Conservation (phyloP, 2,113 vertebrate species). For the Columba livia region DNA sequence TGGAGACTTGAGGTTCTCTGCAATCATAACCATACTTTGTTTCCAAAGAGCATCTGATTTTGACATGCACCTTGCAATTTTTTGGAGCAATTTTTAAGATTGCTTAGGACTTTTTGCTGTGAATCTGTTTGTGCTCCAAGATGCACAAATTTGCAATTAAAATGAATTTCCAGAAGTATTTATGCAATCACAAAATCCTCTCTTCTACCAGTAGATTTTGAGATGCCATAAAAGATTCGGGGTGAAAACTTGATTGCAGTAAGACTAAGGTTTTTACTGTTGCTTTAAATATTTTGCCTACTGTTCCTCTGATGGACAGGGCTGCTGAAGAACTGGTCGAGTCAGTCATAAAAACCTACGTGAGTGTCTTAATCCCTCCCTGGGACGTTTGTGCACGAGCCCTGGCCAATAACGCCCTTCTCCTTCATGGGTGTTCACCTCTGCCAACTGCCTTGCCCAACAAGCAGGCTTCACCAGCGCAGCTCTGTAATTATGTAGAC, state of each 20-base stretch:
- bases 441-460: constrained; percentile 1
- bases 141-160: not conserved
- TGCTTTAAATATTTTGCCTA: constrained; percentile 48
- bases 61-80: not conserved
- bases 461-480: constrained; percentile 12
- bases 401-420: not conserved
- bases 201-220: not conserved
- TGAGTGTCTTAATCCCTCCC: constrained; percentile 46
- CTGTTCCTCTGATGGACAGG: constrained; percentile 51
- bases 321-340: constrained; percentile 49
- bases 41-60: not conserved
- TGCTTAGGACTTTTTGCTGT: not conserved
- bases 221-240: not conserved
- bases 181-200: not conserved
- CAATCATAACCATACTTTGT: not conserved
- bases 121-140: constrained; percentile 1
- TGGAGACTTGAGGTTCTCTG: not conserved
- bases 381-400: constrained; percentile 10
- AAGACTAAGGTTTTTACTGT: constrained; percentile 21
- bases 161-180: not conserved
- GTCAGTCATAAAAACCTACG: constrained; percentile 48
- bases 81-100: not conserved
- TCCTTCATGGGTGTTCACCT: constrained; percentile 23
- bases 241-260: not conserved
- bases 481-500: not conserved